These are phyloP conservation scores for Adelosebastes latens DNA, from an alignment of 2,797 vertebrate genomes.

Conservation along the genomic window DNA sequence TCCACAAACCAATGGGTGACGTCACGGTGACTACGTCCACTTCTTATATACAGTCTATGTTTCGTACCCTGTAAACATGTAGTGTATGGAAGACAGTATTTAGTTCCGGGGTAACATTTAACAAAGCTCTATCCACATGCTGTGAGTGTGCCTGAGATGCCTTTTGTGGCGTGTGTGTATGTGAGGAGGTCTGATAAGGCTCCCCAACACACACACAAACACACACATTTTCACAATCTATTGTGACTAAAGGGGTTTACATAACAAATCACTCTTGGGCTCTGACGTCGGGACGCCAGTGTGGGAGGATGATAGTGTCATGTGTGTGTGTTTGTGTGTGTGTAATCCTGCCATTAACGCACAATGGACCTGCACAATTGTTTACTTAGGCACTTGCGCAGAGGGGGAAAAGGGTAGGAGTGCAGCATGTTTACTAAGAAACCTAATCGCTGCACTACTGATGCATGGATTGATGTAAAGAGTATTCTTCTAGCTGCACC, in stretches of 20 bases:
- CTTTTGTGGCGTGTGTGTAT: neutral
- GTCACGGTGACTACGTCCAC: too few relatives aligned
- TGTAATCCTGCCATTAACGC: slow-evolving; percentile 43
- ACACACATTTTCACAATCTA: slow-evolving; percentile 7
- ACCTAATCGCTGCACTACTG: slow-evolving; percentile 38
- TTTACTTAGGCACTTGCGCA: slow-evolving; percentile 34
- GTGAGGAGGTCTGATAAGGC: slow-evolving; percentile 55
- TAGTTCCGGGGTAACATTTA: neutral
- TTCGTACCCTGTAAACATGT: neutral
- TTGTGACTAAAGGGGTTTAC: slow-evolving; percentile 26
- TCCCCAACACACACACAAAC: neutral
- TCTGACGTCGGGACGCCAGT: slow-evolving; percentile 42
- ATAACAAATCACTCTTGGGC: slow-evolving; percentile 26
- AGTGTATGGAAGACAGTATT: neutral
- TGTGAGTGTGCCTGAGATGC: neutral
- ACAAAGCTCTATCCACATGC: neutral
- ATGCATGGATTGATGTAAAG: slow-evolving; percentile 33
- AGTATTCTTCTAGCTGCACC: neutral
- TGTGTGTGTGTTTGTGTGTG: slow-evolving; percentile 17
- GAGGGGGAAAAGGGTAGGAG: neutral
- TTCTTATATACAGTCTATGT: neutral
- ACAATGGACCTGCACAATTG: slow-evolving; percentile 51
- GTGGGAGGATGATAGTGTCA: slow-evolving; percentile 49
- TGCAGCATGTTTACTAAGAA: slow-evolving; percentile 62
- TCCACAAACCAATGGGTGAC: too few relatives aligned